A percentile compares a stretch with the other conserved stretches of the same genome.
Evolutionary conservation across 2,113 vertebrate species (phyloP).

Genomic region (Paracanthobrama guichenoti): DNA sequence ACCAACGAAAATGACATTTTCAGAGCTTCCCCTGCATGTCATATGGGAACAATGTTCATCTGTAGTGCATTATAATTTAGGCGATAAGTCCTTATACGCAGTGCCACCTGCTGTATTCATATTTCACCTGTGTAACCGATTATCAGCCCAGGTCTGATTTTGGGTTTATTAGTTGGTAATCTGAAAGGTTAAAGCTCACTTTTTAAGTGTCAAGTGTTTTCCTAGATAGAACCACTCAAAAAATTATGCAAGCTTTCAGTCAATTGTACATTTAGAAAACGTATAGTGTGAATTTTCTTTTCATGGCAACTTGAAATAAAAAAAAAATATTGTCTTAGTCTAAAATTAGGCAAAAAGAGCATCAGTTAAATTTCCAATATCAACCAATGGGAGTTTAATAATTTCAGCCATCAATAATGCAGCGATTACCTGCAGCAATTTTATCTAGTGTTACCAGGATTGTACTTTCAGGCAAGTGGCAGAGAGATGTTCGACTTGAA

Average conservation of each 20-base stretch:
- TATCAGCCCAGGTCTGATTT: background rate
- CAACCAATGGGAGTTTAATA: background rate
- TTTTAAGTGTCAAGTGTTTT: background rate
- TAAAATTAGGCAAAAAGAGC: background rate
- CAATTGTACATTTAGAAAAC: background rate
- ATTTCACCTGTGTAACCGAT: background rate
- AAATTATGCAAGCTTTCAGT: background rate
- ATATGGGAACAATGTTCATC: conserved; percentile 33
- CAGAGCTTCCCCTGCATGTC: conserved; percentile 44
- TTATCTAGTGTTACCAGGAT: background rate
- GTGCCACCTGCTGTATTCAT: conserved; percentile 4
- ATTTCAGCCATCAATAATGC: background rate
- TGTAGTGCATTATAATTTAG: conserved; percentile 14
- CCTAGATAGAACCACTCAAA: background rate
- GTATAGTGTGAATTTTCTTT: background rate
- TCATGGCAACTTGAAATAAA: background rate
- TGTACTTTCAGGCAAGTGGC: background rate
- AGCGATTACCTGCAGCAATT: background rate
- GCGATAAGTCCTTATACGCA: background rate
- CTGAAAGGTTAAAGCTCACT: background rate
- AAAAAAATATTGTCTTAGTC: no score
- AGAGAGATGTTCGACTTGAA: background rate
- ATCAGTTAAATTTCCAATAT: background rate
- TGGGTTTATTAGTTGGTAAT: background rate
- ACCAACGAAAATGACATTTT: conserved; percentile 56